Evolutionary conservation across 2,113 vertebrate species (phyloP).

Genomic region (Rhombomys opimus): DNA sequence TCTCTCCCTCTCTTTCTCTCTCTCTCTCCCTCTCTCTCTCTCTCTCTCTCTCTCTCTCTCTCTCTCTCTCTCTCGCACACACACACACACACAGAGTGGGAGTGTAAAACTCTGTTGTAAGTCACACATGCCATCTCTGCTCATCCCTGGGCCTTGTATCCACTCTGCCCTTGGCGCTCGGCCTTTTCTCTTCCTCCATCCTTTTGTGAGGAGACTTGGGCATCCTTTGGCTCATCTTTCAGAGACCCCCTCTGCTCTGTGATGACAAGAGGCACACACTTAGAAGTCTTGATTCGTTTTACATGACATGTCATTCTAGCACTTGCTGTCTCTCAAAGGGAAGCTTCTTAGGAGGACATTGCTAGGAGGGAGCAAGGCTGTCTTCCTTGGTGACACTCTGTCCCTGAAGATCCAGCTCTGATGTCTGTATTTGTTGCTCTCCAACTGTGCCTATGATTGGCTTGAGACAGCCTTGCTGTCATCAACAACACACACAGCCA

Average conservation of each 20-base stretch:
- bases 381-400: constrained; percentile 47
- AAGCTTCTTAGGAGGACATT: neutral
- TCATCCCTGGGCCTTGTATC: neutral
- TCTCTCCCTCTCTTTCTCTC: no score
- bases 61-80: neutral
- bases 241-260: neutral
- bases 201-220: neutral
- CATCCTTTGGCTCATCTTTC: neutral
- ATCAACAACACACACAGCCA: neutral
- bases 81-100: no score
- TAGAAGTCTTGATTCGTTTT: constrained; percentile 10
- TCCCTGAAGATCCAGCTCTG: neutral
- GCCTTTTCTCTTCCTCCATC: neutral
- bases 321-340: constrained; percentile 47
- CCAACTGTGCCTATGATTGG: constrained; percentile 20
- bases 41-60: no score
- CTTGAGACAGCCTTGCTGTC: neutral
- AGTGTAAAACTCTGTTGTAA: neutral
- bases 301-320: neutral
- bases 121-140: neutral
- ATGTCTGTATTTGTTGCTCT: constrained; percentile 24
- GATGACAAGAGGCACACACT: neutral
- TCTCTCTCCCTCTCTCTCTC: no score
- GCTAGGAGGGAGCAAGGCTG: neutral
- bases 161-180: no score